phyloP scores from a whole-genome alignment of 2,888 invertebrate species.

The Sarcophaga caerulescens region DNA sequence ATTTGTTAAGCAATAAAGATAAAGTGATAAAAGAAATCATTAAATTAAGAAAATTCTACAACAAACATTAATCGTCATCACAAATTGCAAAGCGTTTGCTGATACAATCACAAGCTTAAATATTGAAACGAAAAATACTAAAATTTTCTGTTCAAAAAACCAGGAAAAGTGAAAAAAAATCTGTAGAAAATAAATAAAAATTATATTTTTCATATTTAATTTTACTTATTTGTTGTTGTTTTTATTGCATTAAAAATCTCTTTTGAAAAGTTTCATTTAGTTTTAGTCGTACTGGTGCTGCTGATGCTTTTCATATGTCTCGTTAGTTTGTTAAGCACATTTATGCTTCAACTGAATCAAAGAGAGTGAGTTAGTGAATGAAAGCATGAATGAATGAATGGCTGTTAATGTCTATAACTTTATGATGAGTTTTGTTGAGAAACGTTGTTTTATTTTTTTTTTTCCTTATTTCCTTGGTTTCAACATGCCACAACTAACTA shows the following conservation, averaged over 20 bases:
- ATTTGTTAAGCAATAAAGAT: too few relatives aligned
- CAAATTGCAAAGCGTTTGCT: conserved; percentile 31
- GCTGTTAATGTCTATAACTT: conserved; percentile 1
- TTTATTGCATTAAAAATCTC: not conserved
- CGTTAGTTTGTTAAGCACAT: conserved; percentile 19
- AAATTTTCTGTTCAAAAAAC: too few relatives aligned
- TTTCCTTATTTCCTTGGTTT: too few relatives aligned
- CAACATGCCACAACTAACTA: too few relatives aligned
- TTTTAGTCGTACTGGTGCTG: not conserved
- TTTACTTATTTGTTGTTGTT: not conserved
- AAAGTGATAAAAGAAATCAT: too few relatives aligned
- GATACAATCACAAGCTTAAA: not conserved
- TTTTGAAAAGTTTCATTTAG: not conserved
- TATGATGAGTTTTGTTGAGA: conserved; percentile 8
- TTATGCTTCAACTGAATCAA: not conserved
- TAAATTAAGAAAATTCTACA: too few relatives aligned
- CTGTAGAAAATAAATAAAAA: too few relatives aligned
- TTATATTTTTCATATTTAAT: not conserved
- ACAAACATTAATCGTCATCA: too few relatives aligned
- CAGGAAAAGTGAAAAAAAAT: too few relatives aligned
- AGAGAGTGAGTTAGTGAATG: not conserved
- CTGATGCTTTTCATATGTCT: conserved; percentile 25
- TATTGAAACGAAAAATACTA: too few relatives aligned
- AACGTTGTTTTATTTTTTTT: too few relatives aligned
- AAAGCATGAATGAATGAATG: not conserved